These are phyloP conservation scores for Strigamia crassipes DNA, from an alignment of 2,888 invertebrate species.

Conservation along the genomic window DNA sequence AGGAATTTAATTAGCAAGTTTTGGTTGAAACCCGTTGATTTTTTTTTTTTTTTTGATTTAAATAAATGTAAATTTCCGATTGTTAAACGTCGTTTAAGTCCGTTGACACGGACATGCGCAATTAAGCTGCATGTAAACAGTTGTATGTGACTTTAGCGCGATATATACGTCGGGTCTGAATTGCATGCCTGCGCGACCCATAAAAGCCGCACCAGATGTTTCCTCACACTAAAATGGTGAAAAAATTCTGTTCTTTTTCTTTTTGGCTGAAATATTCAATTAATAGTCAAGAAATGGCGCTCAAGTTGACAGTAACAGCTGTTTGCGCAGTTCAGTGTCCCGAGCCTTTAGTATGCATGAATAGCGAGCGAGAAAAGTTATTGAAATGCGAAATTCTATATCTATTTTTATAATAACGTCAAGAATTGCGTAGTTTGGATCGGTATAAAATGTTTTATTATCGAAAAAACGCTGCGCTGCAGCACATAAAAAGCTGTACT, in stretches of 20 bases:
- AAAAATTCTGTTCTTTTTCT: background rate
- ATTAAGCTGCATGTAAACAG: too few relatives aligned
- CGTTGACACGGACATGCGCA: too few relatives aligned
- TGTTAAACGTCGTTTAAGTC: too few relatives aligned
- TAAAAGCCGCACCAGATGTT: slow-evolving; percentile 23
- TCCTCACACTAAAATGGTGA: background rate
- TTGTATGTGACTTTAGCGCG: background rate
- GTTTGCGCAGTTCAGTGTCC: background rate
- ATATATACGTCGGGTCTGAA: slow-evolving; percentile 7
- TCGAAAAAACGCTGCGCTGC: background rate
- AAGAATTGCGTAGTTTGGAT: too few relatives aligned
- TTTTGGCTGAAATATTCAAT: slow-evolving; percentile 1
- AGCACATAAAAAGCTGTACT: background rate
- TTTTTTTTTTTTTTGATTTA: too few relatives aligned
- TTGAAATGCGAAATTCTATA: background rate
- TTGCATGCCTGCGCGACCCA: background rate
- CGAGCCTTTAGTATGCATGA: background rate
- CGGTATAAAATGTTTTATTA: too few relatives aligned
- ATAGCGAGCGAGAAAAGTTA: background rate
- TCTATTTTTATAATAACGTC: background rate
- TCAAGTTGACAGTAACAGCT: slow-evolving; percentile 25
- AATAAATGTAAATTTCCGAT: background rate
- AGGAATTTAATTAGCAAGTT: background rate
- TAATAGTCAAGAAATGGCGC: slow-evolving; percentile 17
- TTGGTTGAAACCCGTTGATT: background rate